phyloP scores from a whole-genome alignment of 2,797 vertebrate genomes.

The Molossus molossus region DNA sequence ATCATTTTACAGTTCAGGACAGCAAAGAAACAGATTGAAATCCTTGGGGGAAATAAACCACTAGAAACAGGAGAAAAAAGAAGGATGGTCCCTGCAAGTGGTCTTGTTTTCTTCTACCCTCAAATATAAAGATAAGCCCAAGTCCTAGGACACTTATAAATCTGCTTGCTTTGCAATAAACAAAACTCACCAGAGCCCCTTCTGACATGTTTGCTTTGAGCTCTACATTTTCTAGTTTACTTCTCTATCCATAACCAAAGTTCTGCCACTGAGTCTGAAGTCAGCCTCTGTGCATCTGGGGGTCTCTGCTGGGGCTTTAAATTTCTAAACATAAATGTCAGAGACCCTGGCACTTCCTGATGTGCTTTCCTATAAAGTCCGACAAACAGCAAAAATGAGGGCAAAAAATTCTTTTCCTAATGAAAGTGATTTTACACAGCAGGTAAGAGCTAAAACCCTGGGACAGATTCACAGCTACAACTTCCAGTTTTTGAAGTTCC shows the following conservation, averaged over 20 bases:
- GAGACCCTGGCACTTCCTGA: neutral
- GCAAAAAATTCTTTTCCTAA: neutral
- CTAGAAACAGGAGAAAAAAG: conserved; percentile 42
- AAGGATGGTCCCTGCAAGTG: neutral
- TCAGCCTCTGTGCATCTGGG: neutral
- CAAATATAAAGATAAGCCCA: conserved; percentile 44
- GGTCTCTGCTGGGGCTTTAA: neutral
- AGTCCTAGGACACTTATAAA: conserved; percentile 23
- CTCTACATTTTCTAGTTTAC: conserved; percentile 53
- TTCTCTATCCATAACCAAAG: neutral
- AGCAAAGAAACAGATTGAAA: conserved; percentile 43
- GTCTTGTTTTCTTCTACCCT: conserved; percentile 64
- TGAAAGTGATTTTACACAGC: neutral
- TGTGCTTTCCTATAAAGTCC: neutral
- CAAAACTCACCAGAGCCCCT: conserved; percentile 33
- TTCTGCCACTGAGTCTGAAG: conserved; percentile 1
- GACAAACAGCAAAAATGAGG: conserved; percentile 4
- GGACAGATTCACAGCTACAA: conserved; percentile 50
- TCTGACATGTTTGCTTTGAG: conserved; percentile 63
- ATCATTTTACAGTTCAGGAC: conserved; percentile 38
- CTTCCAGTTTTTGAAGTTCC: conserved; percentile 44
- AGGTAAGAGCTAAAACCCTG: neutral
- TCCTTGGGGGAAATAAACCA: conserved; percentile 11
- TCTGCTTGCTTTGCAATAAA: conserved; percentile 63
- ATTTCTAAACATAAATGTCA: neutral